phyloP scores from a whole-genome alignment of 1,140 invertebrate genomes.

The Zophobas atratus region DNA sequence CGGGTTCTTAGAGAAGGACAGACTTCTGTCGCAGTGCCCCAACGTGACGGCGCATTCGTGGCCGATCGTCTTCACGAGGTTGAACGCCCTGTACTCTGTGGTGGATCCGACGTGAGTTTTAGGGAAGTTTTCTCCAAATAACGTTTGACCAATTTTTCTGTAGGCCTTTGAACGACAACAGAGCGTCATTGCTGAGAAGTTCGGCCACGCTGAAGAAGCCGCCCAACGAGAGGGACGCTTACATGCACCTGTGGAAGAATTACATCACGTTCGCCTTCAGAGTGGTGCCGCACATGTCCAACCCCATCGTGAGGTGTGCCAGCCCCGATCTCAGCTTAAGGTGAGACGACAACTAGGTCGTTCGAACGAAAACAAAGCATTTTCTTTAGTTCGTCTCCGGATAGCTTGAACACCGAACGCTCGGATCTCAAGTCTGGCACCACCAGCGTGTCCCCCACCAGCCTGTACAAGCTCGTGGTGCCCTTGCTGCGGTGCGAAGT shows the following conservation, averaged over 20 bases:
- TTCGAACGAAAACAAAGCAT: background rate
- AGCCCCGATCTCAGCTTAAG: conserved; percentile 93
- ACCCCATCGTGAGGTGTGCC: conserved; percentile 88
- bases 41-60: conserved; percentile 91
- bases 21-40: conserved; percentile 86
- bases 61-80: conserved; percentile 93
- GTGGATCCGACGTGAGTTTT: conserved; percentile 94
- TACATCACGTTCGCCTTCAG: conserved; percentile 96
- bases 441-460: conserved; percentile 80
- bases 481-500: conserved; percentile 93
- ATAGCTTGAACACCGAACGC: conserved; percentile 86
- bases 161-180: conserved; percentile 96
- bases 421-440: conserved; percentile 75
- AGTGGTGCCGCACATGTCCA: conserved; percentile 90
- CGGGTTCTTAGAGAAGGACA: conserved; percentile 82
- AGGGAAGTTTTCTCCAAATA: no score
- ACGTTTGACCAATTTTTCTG: conserved; percentile 50
- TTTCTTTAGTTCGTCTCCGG: conserved; percentile 83
- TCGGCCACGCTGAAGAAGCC: conserved; percentile 86
- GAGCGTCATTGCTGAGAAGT: conserved; percentile 90
- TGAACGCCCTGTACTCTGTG: conserved; percentile 91
- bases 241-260: conserved; percentile 96
- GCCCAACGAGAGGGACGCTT: conserved; percentile 91
- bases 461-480: conserved; percentile 92
- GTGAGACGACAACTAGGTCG: conserved; percentile 66